Evolutionary conservation across 1,140 invertebrate genomes (phyloP).

Genomic region (Drosophila persimilis): DNA sequence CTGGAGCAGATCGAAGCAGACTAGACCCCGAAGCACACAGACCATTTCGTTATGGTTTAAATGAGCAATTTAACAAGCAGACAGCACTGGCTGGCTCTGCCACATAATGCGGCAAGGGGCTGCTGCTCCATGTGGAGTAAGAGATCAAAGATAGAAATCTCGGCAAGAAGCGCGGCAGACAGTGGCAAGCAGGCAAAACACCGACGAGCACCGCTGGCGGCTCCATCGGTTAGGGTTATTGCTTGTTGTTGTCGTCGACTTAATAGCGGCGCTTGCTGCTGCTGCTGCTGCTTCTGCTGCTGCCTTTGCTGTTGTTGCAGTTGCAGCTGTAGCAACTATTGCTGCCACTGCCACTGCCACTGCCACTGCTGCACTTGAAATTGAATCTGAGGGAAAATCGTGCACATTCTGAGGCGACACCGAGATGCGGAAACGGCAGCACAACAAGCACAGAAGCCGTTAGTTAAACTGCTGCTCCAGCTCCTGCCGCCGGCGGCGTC

Average conservation of each 20-base stretch:
- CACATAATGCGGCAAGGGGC: conserved; percentile 47
- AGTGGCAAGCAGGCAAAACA: conserved; percentile 66
- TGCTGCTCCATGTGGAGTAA: conserved; percentile 72
- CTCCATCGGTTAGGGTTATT: conserved; percentile 75
- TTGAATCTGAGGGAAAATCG: conserved; percentile 79
- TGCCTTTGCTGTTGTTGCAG: conserved; percentile 55
- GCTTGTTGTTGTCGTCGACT: conserved; percentile 80
- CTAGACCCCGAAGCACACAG: conserved; percentile 15
- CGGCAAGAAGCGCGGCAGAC: conserved; percentile 79
- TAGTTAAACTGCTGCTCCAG: conserved; percentile 71
- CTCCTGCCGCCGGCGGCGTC: conserved; percentile 14
- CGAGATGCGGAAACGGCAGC: conserved; percentile 79
- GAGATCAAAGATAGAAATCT: conserved; percentile 81
- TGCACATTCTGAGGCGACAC: conserved; percentile 80
- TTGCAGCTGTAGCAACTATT: conserved; percentile 51
- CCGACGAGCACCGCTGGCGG: conserved; percentile 47
- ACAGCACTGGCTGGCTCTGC: conserved; percentile 57
- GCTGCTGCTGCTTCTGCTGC: conserved; percentile 40
- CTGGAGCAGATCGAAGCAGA: conserved; percentile 36
- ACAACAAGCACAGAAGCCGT: conserved; percentile 80
- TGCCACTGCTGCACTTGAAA: conserved; percentile 75
- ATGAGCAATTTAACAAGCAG: conserved; percentile 80
- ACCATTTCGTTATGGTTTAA: conserved; percentile 77
- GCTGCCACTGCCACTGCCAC: conserved; percentile 23
- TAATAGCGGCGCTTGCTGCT: conserved; percentile 77